Percentiles rank a stretch among this genome's conserved stretches.
Conservation (phyloP, 1,140 invertebrate genomes). For the Bombus terrestris region DNA sequence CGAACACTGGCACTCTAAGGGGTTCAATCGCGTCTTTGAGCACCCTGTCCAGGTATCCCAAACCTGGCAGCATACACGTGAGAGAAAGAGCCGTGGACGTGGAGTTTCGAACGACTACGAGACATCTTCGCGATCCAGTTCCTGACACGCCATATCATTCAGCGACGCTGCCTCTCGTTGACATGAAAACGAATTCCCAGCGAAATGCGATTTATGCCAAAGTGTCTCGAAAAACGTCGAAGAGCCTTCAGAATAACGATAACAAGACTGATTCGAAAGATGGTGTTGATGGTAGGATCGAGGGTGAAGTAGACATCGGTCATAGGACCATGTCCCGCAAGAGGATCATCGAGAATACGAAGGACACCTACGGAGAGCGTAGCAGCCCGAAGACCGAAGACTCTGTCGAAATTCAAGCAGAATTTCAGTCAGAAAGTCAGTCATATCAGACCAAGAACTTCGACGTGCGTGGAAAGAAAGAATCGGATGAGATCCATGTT, state of each 20-base stretch:
- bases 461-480: background rate
- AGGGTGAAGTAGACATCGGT: constrained; percentile 43
- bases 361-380: constrained; percentile 37
- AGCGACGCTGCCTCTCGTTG: constrained; percentile 20
- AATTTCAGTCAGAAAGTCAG: constrained; percentile 30
- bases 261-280: constrained; percentile 50
- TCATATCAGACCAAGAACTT: constrained; percentile 1
- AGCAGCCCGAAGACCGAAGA: background rate
- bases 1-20: background rate
- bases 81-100: constrained; percentile 40
- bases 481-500: background rate
- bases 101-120: constrained; percentile 47
- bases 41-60: constrained; percentile 45
- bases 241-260: constrained; percentile 48
- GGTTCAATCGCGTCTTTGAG: constrained; percentile 11
- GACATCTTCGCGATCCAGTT: constrained; percentile 70
- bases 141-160: constrained; percentile 58
- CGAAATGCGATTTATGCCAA: constrained; percentile 62
- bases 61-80: constrained; percentile 5
- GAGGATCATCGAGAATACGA: constrained; percentile 74
- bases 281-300: constrained; percentile 40
- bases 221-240: constrained; percentile 55
- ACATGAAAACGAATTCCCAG: constrained; percentile 46
- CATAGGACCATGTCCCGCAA: constrained; percentile 74
- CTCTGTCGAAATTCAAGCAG: constrained; percentile 24